Percentiles rank a stretch among this genome's conserved stretches.
phyloP scores from a whole-genome alignment of 2,113 vertebrate species.

The Toxotes jaculatrix region DNA sequence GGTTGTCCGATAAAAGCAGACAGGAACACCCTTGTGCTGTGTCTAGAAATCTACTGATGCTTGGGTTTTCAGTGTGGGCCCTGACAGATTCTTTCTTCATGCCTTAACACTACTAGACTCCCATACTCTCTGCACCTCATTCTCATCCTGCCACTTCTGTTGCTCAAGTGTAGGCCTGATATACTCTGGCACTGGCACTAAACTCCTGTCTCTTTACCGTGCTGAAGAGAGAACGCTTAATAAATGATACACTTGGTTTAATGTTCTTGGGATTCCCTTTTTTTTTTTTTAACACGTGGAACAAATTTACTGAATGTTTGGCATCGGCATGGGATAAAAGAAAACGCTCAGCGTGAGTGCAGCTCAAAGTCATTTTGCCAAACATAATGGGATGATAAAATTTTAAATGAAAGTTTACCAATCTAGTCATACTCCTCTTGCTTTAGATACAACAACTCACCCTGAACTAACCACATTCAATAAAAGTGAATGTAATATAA shows the following conservation, averaged over 20 bases:
- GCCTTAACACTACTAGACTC: slow-evolving; percentile 43
- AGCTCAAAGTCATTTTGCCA: slow-evolving; percentile 61
- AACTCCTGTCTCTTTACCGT: slow-evolving; percentile 41
- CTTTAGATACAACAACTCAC: slow-evolving; percentile 53
- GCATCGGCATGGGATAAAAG: slow-evolving; percentile 58
- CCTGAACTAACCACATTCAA: slow-evolving; percentile 69
- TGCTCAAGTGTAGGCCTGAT: slow-evolving; percentile 70
- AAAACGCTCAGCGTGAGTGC: slow-evolving; percentile 41
- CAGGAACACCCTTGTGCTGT: slow-evolving; percentile 34
- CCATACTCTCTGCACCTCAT: slow-evolving; percentile 29
- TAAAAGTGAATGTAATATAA: slow-evolving; percentile 64
- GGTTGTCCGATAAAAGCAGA: slow-evolving; percentile 28
- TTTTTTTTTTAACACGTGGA: slow-evolving; percentile 63
- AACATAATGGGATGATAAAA: slow-evolving; percentile 65
- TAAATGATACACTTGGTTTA: slow-evolving; percentile 72
- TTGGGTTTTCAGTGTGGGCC: slow-evolving; percentile 47
- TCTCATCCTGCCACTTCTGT: slow-evolving; percentile 40
- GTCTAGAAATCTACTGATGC: slow-evolving; percentile 39
- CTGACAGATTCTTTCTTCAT: slow-evolving; percentile 51
- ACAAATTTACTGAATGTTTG: slow-evolving; percentile 67
- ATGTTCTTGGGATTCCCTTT: slow-evolving; percentile 76
- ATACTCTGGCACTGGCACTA: slow-evolving; percentile 53
- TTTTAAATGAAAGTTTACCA: slow-evolving; percentile 65
- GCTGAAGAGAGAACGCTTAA: slow-evolving; percentile 56
- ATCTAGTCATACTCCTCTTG: slow-evolving; percentile 43